These are phyloP conservation scores for Polypedilum vanderplanki DNA, from an alignment of 1,140 invertebrate genomes.

Conservation along the genomic window DNA sequence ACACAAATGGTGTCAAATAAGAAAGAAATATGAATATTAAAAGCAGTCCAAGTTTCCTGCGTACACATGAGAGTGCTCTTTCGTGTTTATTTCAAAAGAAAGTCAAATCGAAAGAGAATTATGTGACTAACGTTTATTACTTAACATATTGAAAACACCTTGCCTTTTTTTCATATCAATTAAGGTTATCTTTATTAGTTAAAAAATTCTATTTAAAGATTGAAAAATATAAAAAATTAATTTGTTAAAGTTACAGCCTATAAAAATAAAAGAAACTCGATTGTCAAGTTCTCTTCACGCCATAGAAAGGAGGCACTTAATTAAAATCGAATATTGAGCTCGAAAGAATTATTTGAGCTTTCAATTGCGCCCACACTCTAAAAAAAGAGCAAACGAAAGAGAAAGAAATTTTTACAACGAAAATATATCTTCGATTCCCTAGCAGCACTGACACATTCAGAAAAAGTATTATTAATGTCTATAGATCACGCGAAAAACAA, in stretches of 20 bases:
- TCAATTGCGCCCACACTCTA: constrained; percentile 10
- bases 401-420: not conserved
- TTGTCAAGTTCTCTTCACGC: not conserved
- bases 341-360: not conserved
- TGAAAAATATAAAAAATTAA: not conserved
- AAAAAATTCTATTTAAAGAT: too few relatives aligned
- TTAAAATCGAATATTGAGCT: not conserved
- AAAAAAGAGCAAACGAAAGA: not conserved
- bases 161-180: not conserved
- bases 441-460: constrained; percentile 9
- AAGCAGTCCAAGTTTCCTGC: constrained; percentile 10
- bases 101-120: not conserved
- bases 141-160: not conserved
- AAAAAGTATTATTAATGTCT: not conserved
- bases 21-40: not conserved
- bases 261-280: not conserved
- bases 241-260: not conserved
- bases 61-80: not conserved
- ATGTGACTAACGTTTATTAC: too few relatives aligned
- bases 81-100: not conserved
- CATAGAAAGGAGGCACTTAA: not conserved
- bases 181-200: not conserved
- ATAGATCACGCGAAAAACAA: constrained; percentile 11
- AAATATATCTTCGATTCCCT: not conserved
- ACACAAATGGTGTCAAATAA: constrained; percentile 11